Base-by-base conservation (phyloP, 2,797 vertebrate species). In the Xiphophorus birchmanni region DNA sequence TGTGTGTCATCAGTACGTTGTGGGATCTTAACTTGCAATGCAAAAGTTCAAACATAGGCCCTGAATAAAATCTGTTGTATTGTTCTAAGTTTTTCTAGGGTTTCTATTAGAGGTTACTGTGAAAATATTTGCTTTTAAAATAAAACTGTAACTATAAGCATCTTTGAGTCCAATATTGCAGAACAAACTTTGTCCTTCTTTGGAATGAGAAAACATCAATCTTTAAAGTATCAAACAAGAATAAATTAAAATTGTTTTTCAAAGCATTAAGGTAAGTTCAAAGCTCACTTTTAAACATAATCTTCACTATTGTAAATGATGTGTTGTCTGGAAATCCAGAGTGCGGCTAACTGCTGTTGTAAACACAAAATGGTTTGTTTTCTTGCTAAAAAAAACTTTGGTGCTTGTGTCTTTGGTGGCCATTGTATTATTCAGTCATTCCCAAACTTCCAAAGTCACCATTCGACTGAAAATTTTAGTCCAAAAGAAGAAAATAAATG, bases 1-100 rank as follows among this genome's bases (percentile, higher is more conserved):
- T 76, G 17, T 50, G 74, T 23, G 48, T 74, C 37, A 63, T 74
- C 35, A 60, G 67, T 80, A 47, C 37, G 1, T 75, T 23, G 32
- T 72, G 9, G 42, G 29, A 56, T 48, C 45, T 56, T 42, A 73
- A 26, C 29, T 48, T 37, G 54, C 12, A 18, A 56, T 4, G 9
- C 4, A 47, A 44, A 9, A n/a, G 12, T 56, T 9, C 35, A 56
- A 37, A n/a, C 50, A 69, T 40, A 12, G 18, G 11, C 37, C 2
- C 15, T 40, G 35, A 18, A 40, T 67, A 21, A 37, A 40, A 67
- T 67, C 17, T 35, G 32, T 37, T 65, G 35, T 2, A 21, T 65
- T 37, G 29, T 32, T 32, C 13, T 7, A 29, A 60, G 32, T 65
- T 35, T 65, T 65, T 32, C 18, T 65, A 9, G 15, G 32, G 44